Conservation (phyloP, 2,888 invertebrate species). For the Cephus nigrinus region DNA sequence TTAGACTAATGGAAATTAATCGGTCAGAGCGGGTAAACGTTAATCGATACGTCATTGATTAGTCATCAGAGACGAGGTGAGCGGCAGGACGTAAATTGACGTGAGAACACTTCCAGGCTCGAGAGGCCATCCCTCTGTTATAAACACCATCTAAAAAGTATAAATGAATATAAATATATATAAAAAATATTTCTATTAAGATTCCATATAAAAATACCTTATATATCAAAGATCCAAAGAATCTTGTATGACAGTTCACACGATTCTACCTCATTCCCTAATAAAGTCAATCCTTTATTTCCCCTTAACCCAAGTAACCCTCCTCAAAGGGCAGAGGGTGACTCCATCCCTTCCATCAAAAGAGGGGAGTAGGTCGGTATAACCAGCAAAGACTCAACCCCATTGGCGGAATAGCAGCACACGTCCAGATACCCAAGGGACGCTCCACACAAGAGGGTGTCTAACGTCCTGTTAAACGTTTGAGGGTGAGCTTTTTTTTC, state of each 20-base stretch:
- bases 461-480: slow-evolving; percentile 23
- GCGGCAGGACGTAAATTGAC: slow-evolving; percentile 5
- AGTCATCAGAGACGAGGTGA: slow-evolving; percentile 5
- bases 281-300: slow-evolving; percentile 21
- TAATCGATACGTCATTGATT: slow-evolving; percentile 16
- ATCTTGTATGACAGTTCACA: too few species aligned
- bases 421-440: slow-evolving; percentile 27
- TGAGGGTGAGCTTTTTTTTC: slow-evolving; percentile 41
- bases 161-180: background rate
- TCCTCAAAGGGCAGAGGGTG: background rate
- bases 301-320: background rate
- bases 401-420: slow-evolving; percentile 27
- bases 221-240: background rate
- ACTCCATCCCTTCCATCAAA: background rate
- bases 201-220: background rate
- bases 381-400: slow-evolving; percentile 19
- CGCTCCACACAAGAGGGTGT: slow-evolving; percentile 9
- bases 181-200: background rate
- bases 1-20: slow-evolving; percentile 19
- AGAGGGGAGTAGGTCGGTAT: background rate
- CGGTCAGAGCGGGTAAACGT: background rate
- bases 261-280: slow-evolving; percentile 17
- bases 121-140: background rate
- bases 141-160: background rate
- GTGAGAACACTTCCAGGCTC: slow-evolving; percentile 4